Evolutionary conservation across 2,113 vertebrate species (phyloP), one percentile per base, ranked within the genome.

Genomic region (Paratilapia polleni): DNA sequence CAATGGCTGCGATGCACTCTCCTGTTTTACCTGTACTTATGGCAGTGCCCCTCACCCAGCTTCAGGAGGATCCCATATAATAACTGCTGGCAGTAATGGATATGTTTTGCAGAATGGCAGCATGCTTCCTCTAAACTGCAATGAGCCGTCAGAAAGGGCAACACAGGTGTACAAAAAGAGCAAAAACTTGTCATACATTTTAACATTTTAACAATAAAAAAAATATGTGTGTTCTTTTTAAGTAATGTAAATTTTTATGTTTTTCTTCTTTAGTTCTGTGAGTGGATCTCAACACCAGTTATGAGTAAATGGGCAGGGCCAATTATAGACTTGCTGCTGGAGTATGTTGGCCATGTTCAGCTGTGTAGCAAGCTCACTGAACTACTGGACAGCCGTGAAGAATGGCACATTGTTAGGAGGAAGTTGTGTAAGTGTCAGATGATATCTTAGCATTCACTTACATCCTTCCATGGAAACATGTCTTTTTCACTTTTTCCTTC

Each of bases 281-380:
- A 98, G 91, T 96, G 97, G 96, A 94, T 99, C 86, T 97, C 97
- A 0, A 91, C 97, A n/a, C 92, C 96, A 0, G 94, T 95, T 74
- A 95, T 97, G 81, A 96, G 94, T 90, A 93, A 96, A 84, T 96
- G 96, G 96, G 97, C 97, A 0, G 97, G 97, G n/a, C 97, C 97
- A 0, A 94, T 99, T 83, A 92, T 99, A 0, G 97, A 97, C n/a
- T 81, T 99, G 88, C 96, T 99, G 24, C 95, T 99, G 92, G 98
- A 99, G 93, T 97, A 98, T 0, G 97, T 98, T 43, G 97, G 96
- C 52, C 97, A 97, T 0, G 97, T 98, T 85, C 96, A 95, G 75
- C 95, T 98, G 49, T 99, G 98, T 90, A 96, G 96, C 4, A 94
- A 95, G 36, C 93, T 99, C 61, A 96, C 95, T 76, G 97, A 97